A percentile compares a stretch with the other conserved stretches of the same genome.
These are phyloP conservation scores for Corapipo altera DNA, from an alignment of 2,113 vertebrate species.

Conservation along the genomic window DNA sequence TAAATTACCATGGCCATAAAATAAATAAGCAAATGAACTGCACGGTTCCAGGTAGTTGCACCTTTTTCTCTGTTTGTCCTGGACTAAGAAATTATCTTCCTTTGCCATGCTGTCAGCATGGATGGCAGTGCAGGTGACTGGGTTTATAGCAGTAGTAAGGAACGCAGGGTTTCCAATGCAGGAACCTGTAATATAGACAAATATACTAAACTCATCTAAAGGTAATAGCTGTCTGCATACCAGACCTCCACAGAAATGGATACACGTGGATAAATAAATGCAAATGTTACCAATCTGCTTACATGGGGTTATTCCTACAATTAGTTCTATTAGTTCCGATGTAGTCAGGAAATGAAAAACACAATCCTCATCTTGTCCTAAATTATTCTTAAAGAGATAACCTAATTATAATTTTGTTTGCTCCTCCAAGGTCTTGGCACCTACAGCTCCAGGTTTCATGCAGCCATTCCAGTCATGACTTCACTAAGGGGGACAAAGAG, in stretches of 20 bases:
- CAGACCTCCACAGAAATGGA: not conserved
- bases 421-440: not conserved
- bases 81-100: not conserved
- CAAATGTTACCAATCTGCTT: not conserved
- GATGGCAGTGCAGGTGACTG: not conserved
- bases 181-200: not conserved
- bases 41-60: not conserved
- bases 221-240: not conserved
- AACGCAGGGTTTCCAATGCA: not conserved
- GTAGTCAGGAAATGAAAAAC: not conserved
- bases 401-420: not conserved
- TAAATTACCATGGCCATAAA: not conserved
- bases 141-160: not conserved
- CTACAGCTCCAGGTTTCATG: not conserved
- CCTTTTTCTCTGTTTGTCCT: not conserved
- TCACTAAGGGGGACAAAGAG: not conserved
- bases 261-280: not conserved
- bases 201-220: not conserved
- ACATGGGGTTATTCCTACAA: not conserved
- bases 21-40: not conserved
- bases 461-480: not conserved
- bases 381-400: not conserved
- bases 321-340: not conserved
- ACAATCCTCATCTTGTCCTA: not conserved
- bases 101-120: not conserved